Evolutionary conservation across 2,888 invertebrate species (phyloP).

Genomic region (Rhimphoctona megacephalus): DNA sequence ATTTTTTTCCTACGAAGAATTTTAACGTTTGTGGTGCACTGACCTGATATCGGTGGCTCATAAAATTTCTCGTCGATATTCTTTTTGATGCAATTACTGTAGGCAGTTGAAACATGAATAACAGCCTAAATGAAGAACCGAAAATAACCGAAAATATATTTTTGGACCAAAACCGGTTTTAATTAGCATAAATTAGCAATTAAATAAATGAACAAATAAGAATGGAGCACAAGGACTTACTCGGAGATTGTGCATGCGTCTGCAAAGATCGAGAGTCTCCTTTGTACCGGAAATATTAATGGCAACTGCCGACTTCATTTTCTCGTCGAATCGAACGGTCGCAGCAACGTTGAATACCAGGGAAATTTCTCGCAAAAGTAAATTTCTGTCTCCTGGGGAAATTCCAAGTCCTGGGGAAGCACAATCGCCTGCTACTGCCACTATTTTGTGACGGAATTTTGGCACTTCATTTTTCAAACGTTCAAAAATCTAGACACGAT

Average conservation of each 20-base stretch:
- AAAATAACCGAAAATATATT: constrained; percentile 6
- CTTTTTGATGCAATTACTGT: constrained; percentile 88
- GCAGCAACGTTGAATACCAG: constrained; percentile 95
- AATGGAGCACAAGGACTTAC: constrained; percentile 82
- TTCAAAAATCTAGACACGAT: constrained; percentile 85
- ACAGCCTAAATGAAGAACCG: constrained; percentile 85
- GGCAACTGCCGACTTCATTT: constrained; percentile 90
- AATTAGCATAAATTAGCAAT: constrained; percentile 17
- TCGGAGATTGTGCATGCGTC: constrained; percentile 90
- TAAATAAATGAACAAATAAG: constrained; percentile 6
- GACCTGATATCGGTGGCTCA: constrained; percentile 81
- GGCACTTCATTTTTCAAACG: constrained; percentile 86
- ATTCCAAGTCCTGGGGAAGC: constrained; percentile 89
- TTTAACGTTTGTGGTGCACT: constrained; percentile 15
- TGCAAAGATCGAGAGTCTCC: constrained; percentile 90
- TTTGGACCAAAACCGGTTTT: not conserved
- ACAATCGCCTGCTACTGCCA: constrained; percentile 90
- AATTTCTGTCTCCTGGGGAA: constrained; percentile 87
- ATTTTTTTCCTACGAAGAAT: not conserved
- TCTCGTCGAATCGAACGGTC: constrained; percentile 95
- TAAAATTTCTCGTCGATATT: constrained; percentile 84
- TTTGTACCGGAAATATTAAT: constrained; percentile 93
- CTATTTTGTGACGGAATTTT: constrained; percentile 89
- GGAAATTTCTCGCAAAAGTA: constrained; percentile 88
- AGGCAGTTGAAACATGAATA: constrained; percentile 93